Evolutionary conservation across 2,113 vertebrate genomes (phyloP), one percentile per base, ranked within the genome.

Genomic region (Odocoileus hemionus): DNA sequence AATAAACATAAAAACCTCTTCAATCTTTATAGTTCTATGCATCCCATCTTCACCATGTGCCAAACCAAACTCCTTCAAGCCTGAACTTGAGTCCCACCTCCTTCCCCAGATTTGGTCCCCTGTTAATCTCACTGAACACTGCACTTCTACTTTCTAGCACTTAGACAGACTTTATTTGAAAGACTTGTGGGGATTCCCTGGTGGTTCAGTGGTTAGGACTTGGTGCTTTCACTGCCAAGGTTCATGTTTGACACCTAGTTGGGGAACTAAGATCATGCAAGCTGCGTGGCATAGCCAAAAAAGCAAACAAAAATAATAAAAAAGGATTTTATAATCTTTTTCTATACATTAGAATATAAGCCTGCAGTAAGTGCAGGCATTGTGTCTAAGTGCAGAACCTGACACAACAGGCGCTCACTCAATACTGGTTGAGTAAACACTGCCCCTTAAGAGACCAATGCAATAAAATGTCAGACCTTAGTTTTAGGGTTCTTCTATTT

Each of bases 1-100:
- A 94, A 86, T 80, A 93, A 88, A 93, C 25, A 88, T 50, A 78
- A 94, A 95, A 89, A 86, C 52, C 19, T 74, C 74, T 92, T 70
- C 58, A 47, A 47, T 64, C 33, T 70, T 89, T 79, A 50, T n/a
- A 78, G 26, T 3, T 93, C 76, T 79, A 57, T 88, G 50, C 23
- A 57, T 21, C 17, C 52, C 70, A 33, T 61, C 39, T 88, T 89
- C 55, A 91, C 52, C 39, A 94, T 55, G n/a, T 95, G 36, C 36
- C 28, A 96, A 94, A 84, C 26, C 47, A 70, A 95, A 70, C 43
- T 93, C 80, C 39, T 93, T 76, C 47, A 54, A 76, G 70, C 80
- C 55, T 89, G 50, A 91, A 83, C 10, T 6, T 91, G 30, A 84
- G 33, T 7, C 25, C 50, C 28, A 25, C 39, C 86, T 43, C 26